Percentiles rank a stretch among this genome's conserved stretches.
Conservation (phyloP, 2,797 vertebrate species). For the Tamandua tetradactyla region DNA sequence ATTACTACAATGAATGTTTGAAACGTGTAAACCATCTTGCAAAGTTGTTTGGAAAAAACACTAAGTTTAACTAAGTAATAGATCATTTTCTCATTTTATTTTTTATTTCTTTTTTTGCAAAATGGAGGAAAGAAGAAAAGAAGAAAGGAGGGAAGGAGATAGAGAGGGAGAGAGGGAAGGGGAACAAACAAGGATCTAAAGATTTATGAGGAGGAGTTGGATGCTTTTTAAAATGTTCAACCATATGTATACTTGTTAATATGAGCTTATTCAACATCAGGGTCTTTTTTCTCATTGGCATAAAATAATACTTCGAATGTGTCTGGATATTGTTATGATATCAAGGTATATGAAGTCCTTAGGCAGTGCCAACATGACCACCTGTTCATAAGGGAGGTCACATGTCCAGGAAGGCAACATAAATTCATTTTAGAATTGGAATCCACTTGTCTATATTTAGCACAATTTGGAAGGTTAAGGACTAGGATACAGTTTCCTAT, state of each 20-base stretch:
- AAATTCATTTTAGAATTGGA: background rate
- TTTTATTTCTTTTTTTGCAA: background rate
- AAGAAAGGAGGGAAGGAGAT: background rate
- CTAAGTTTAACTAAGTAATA: background rate
- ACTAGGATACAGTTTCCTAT: background rate
- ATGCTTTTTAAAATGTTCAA: background rate
- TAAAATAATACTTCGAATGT: background rate
- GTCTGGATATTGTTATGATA: background rate
- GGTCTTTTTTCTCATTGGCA: background rate
- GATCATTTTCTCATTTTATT: background rate
- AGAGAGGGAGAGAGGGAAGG: background rate
- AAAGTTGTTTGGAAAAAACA: slow-evolving; percentile 30
- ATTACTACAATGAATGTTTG: background rate
- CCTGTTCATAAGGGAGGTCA: background rate
- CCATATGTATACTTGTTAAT: background rate
- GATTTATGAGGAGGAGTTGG: background rate
- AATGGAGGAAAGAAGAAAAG: background rate
- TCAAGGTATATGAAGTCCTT: background rate
- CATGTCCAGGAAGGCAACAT: background rate
- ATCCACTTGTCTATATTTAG: background rate
- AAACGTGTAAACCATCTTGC: background rate
- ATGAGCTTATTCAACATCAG: background rate
- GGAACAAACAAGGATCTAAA: background rate
- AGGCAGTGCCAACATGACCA: background rate
- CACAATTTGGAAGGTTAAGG: background rate